Base-by-base conservation (phyloP, 2,888 invertebrate genomes). In the Drosophila fulvimacula region DNA sequence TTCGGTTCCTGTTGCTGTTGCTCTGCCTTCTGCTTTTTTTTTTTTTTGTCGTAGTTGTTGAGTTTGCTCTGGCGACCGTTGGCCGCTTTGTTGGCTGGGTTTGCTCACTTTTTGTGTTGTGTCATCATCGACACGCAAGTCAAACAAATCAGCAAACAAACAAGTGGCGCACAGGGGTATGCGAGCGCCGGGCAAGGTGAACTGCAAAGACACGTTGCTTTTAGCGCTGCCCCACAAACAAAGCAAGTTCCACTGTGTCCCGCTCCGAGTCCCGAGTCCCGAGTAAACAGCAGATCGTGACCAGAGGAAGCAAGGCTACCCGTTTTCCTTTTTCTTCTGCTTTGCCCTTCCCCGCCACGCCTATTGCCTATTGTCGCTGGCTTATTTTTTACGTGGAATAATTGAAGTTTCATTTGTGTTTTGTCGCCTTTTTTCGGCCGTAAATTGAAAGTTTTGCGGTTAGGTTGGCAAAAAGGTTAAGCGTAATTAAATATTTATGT, bases 51-150 rank as follows among this genome's bases (percentile, higher is more conserved):
- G 30, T 46, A 44, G 58, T 44, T 58, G 59, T 62, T 57, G 24
- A 52, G 48, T 39, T 52, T 60, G 17, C 49, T 11, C 49, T 44
- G 39, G 36, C 32, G 30, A 39, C 30, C 59, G 51, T 27, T 46
- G 59, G 30, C 9, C 46, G 55, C 41, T 48, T 52, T 59, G 52
- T 56, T 70, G 19, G 36, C 39, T 41, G 21, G 41, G 57, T 38
- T 61, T 66, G 62, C 38, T 57, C 62, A 52, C 55, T 63, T 72
- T 66, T 78, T 78, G 70, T 88, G 88, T 88, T 89, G 86, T 88
- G 88, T 89, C 88, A 88, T 89, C 89, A 89, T 81, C 82, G 88
- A 89, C 88, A 88, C 88, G 88, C 88, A 88, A 88, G 88, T 86
- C 82, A 89, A 86, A 88, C 89, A 88, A 89, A 89, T 88, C 89